These are phyloP conservation scores for Diabrotica undecimpunctata DNA, from an alignment of 1,140 invertebrate genomes.

Conservation along the genomic window DNA sequence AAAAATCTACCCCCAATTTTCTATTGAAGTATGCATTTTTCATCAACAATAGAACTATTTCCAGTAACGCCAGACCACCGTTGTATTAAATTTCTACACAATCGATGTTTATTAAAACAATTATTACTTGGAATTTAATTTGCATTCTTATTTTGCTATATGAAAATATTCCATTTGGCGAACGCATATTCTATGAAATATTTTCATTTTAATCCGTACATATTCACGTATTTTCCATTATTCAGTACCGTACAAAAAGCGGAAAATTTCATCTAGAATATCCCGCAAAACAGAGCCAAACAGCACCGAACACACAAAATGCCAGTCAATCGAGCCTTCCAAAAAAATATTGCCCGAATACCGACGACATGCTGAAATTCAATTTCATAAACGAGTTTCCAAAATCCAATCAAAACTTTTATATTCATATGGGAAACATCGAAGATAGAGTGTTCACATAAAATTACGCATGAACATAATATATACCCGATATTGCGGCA, in stretches of 20 bases:
- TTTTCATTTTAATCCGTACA: background rate
- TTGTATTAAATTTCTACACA: too few relatives aligned
- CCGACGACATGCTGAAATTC: background rate
- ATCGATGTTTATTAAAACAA: too few relatives aligned
- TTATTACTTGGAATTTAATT: background rate
- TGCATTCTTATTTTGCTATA: background rate
- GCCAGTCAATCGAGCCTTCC: background rate
- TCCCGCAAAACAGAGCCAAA: background rate
- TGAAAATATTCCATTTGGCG: background rate
- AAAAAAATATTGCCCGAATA: background rate
- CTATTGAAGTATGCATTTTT: too few relatives aligned
- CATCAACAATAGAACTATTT: too few relatives aligned
- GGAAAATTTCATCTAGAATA: background rate
- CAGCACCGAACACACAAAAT: background rate
- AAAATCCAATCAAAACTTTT: conserved; percentile 1
- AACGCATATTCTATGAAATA: too few relatives aligned
- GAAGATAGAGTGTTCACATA: background rate
- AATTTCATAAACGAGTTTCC: conserved; percentile 2
- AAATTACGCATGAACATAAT: background rate
- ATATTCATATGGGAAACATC: background rate
- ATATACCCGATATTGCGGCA: background rate
- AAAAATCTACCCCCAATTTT: too few relatives aligned
- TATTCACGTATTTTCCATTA: background rate
- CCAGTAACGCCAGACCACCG: too few relatives aligned
- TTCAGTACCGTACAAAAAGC: background rate